Conservation (phyloP, 1,140 invertebrate genomes). For the Trichonephila inaurata region DNA sequence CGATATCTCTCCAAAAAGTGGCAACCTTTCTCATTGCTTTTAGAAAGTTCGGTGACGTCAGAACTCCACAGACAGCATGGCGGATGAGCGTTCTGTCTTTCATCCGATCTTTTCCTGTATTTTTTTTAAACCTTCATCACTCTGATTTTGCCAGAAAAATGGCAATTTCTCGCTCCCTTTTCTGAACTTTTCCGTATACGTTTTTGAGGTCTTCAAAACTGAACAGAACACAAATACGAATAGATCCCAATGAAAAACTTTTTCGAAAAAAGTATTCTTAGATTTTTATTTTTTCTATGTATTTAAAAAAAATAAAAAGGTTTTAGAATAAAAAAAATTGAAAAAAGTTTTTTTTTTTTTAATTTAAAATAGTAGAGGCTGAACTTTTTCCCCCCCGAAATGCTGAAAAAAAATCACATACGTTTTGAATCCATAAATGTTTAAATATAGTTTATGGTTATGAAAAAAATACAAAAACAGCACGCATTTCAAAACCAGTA, state of each 20-base stretch:
- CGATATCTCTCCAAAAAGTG: conserved; percentile 30
- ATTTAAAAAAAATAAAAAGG: too few species aligned
- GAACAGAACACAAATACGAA: conserved; percentile 56
- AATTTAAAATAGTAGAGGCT: not conserved
- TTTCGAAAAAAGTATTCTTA: not conserved
- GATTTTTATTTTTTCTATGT: not conserved
- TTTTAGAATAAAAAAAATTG: not conserved
- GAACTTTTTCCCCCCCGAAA: not conserved
- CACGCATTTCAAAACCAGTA: too few species aligned
- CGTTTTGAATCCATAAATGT: not conserved
- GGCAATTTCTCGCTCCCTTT: conserved; percentile 62
- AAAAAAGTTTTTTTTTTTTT: not conserved
- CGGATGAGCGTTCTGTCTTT: conserved; percentile 71
- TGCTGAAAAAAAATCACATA: too few species aligned
- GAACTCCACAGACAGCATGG: conserved; percentile 70
- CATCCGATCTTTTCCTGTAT: conserved; percentile 50
- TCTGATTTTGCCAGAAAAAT: conserved; percentile 67
- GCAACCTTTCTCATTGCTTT: conserved; percentile 38
- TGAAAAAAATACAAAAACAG: too few species aligned
- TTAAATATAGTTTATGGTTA: not conserved
- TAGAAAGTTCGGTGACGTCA: conserved; percentile 49
- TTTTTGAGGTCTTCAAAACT: conserved; percentile 66
- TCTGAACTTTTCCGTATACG: conserved; percentile 57
- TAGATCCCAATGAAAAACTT: conserved; percentile 44
- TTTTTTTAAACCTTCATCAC: conserved; percentile 34